phyloP scores from a whole-genome alignment of 2,888 invertebrate genomes.

The Taphrorychus bicolor region DNA sequence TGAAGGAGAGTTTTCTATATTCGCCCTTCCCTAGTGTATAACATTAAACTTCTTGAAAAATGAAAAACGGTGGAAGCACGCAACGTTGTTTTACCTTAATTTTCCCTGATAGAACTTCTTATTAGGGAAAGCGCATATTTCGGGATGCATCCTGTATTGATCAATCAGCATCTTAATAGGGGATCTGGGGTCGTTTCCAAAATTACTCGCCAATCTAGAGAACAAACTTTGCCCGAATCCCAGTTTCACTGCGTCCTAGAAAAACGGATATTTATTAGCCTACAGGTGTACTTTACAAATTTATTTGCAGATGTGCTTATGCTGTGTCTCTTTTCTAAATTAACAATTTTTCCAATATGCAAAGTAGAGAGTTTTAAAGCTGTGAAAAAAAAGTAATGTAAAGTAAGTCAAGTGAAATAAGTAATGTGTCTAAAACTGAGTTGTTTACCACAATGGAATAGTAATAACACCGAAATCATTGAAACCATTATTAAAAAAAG shows the following conservation, averaged over 20 bases:
- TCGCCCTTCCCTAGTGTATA: too few relatives aligned
- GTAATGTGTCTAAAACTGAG: too few relatives aligned
- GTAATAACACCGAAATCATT: too few relatives aligned
- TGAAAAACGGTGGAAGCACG: too few relatives aligned
- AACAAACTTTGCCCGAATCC: slow-evolving; percentile 80
- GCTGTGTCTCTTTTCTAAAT: too few relatives aligned
- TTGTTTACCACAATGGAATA: too few relatives aligned
- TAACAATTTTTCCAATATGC: too few relatives aligned
- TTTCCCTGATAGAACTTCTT: slow-evolving; percentile 70
- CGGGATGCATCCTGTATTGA: slow-evolving; percentile 88
- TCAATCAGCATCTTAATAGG: slow-evolving; percentile 66
- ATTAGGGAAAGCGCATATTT: slow-evolving; percentile 83
- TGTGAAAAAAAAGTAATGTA: too few relatives aligned
- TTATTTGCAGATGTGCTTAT: not conserved
- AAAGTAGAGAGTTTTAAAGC: too few relatives aligned
- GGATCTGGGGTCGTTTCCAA: slow-evolving; percentile 57
- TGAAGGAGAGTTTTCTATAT: too few relatives aligned
- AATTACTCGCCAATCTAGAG: slow-evolving; percentile 71
- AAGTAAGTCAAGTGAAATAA: too few relatives aligned
- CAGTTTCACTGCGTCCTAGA: slow-evolving; percentile 72
- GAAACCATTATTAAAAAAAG: too few relatives aligned
- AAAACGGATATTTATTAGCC: slow-evolving; percentile 24
- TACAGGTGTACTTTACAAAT: not conserved
- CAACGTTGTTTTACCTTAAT: slow-evolving; percentile 54
- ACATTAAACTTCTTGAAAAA: not conserved